Evolutionary conservation across 2,797 vertebrate species (phyloP).

Genomic region (Thaleichthys pacificus): DNA sequence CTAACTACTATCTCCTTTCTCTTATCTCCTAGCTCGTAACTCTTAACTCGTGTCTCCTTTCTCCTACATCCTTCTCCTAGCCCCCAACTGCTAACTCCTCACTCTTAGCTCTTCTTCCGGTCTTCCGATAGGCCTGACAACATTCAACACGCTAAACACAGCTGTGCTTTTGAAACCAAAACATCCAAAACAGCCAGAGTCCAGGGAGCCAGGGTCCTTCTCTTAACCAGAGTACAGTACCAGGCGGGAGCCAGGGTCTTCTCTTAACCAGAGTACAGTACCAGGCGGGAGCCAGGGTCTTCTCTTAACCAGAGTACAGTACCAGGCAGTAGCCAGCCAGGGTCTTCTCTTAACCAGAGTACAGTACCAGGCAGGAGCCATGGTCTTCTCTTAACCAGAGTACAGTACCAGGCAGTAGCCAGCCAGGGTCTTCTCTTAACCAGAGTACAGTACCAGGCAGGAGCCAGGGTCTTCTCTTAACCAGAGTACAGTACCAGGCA

Average conservation of each 20-base stretch:
- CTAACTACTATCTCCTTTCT: too few relatives aligned
- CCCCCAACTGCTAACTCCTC: too few relatives aligned
- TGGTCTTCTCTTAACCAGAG: neutral
- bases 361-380: neutral
- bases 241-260: neutral
- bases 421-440: conserved; percentile 26
- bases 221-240: neutral
- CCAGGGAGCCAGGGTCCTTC: neutral
- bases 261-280: neutral
- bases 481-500: neutral
- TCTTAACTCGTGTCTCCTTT: neutral
- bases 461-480: neutral
- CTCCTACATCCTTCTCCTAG: conserved; percentile 2
- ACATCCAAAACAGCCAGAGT: conserved; percentile 27
- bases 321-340: neutral
- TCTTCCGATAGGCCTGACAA: conserved; percentile 1
- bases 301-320: conserved; percentile 22
- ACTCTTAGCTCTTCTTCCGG: too few relatives aligned
- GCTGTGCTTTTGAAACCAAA: conserved; percentile 38
- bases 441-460: neutral
- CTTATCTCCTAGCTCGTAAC: too few relatives aligned
- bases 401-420: neutral
- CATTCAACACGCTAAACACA: conserved; percentile 53
- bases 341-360: conserved; percentile 28
- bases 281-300: neutral